Base-by-base conservation (phyloP, 1,140 invertebrate genomes). In the Rhagoletis zephyria region DNA sequence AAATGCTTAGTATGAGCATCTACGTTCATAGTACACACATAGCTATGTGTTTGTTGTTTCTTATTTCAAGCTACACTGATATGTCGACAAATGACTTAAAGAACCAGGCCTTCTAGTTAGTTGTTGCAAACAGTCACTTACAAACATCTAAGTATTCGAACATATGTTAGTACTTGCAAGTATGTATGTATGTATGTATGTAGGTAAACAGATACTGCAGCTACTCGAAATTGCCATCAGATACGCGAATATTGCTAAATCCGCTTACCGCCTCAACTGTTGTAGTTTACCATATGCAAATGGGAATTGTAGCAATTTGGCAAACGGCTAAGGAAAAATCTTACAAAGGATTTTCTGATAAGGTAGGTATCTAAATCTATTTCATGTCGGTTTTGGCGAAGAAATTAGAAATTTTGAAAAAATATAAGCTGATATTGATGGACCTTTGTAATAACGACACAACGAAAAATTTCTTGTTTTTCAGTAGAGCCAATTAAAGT, bases 201-300 rank as follows among this genome's bases (percentile, higher is more conserved):
- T 56, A 56, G 10, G 10, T 56, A 56, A 5, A 7, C 51, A 56
- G 51, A 56, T 2, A 7, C 3, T 40, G 6, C 30, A 67, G 67
- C 40, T 67, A 63, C 6, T 16, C 45, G 74, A 56, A 81, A 56
- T 5, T 81, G 48, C 74, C 74, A 81, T 81, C 74, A 81, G 51
- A 81, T 81, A 81, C 19, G 74, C 48, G 74, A 48, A 48, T 59
- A n/a, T 16, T 19, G 74, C 74, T 51, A 59, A 81, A 81, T 51
- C 48, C 48, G 48, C 48, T 56, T 81, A 74, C 5, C 12, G 70
- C 70, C 56, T 48, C 56, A 59, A 51, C 12, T 81, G 48, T 81
- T 56, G 74, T 81, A 14, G 16, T 81, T 56, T 19, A 74, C 67
- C 40, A 48, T 74, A 74, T 74, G 67, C 67, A 74, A 74, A 74